These are phyloP conservation scores for Trissolcus brochymenae DNA, from an alignment of 2,888 invertebrate genomes.

Conservation along the genomic window DNA sequence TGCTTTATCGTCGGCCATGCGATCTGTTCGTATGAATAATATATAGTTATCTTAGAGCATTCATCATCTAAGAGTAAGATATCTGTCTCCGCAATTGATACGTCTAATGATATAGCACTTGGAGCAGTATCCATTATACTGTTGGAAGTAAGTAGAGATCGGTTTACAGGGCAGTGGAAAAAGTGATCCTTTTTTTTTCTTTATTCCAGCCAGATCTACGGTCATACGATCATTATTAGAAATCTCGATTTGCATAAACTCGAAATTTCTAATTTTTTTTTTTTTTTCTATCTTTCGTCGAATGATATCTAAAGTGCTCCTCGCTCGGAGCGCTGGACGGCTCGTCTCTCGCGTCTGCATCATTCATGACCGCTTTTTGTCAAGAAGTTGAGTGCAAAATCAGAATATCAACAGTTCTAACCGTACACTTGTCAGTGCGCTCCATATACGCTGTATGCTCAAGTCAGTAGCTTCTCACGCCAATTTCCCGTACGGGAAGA, in stretches of 20 bases:
- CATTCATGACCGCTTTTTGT: conserved; percentile 30
- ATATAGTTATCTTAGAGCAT: conserved; percentile 7
- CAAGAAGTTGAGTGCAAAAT: conserved; percentile 17
- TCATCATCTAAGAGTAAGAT: conserved; percentile 22
- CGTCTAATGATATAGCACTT: conserved; percentile 14
- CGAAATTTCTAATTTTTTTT: too few species aligned
- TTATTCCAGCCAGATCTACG: too few species aligned
- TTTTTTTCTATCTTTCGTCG: too few species aligned
- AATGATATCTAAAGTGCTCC: too few species aligned
- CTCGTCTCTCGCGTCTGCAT: conserved; percentile 2
- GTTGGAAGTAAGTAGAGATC: conserved; percentile 7
- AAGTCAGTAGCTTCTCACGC: conserved; percentile 31
- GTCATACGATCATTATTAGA: too few species aligned
- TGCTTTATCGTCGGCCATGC: too few species aligned
- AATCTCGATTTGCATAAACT: too few species aligned
- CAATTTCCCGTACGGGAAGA: conserved; percentile 27
- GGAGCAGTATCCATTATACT: conserved; percentile 19
- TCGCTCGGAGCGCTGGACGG: background rate
- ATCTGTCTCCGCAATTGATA: conserved; percentile 25
- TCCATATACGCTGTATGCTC: conserved; percentile 20
- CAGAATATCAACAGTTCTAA: conserved; percentile 30
- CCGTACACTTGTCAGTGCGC: conserved; percentile 28
- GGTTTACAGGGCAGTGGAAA: background rate
- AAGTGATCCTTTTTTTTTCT: too few species aligned
- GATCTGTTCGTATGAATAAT: conserved; percentile 6